Base-by-base conservation (phyloP, 2,113 vertebrate genomes). In the Lutjanus erythropterus region DNA sequence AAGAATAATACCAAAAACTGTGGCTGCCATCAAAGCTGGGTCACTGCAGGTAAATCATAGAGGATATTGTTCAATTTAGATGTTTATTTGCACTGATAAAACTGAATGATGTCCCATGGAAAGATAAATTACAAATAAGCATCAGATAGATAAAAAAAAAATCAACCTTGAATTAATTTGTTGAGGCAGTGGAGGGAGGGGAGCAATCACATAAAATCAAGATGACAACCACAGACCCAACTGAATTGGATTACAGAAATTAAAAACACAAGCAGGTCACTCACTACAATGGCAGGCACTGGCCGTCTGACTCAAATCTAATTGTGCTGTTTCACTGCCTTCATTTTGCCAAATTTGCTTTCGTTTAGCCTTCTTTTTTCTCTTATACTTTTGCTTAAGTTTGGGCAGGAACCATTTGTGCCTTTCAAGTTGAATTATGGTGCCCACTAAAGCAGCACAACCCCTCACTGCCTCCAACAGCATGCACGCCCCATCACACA, bases 391-490 rank as follows among this genome's bases (percentile, higher is more conserved):
- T 35, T 44, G 16, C 49, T 69, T 56, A 41, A 56, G 53, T 78
- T 84, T 61, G 44, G 27, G n/a, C 47, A 42, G 31, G 64, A 56
- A 71, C 62, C 18, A 66, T 71, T 67, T 86, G 37, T 84, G 79
- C 71, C 72, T 84, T 64, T 84, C 72, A 88, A 59, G 72, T 84
- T 82, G 53, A 92, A 79, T 86, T 70, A 80, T 67, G 61, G 41
- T 75, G 47, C 50, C 47, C 46, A 46, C 77, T 29, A 81, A 71
- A 81, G 42, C 75, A 55, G 11, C 50, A 42, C 35, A 69, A 29
- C 35, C 79, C 62, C 2, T 65, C 33, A 42, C 55, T 29, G 55
- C 71, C 41, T 75, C 55, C 53, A 65, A 59, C 56, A 44, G 71
- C 29, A 75, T 55, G 18, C 58, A 50, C 5, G 18, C 23, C 29